Evolutionary conservation across 2,113 vertebrate genomes (phyloP).

Genomic region (Antechinus flavipes): DNA sequence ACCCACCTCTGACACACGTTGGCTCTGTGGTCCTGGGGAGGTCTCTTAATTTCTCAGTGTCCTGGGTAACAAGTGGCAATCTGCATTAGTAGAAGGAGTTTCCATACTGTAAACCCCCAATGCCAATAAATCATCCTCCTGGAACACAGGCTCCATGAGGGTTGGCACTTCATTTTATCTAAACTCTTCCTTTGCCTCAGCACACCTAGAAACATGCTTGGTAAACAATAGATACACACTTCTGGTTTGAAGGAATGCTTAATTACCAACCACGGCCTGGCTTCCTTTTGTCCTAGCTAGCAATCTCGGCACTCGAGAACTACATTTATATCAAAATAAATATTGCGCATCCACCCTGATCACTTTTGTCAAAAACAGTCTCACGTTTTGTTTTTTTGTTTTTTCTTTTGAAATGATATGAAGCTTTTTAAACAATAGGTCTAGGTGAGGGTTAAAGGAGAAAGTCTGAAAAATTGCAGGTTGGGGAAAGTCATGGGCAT

Average conservation of each 20-base stretch:
- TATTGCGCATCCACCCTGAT: constrained; percentile 3
- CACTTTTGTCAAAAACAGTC: not conserved
- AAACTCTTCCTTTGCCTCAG: not conserved
- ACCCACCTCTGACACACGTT: not conserved
- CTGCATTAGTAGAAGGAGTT: not conserved
- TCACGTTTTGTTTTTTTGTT: not conserved
- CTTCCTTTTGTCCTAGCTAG: not conserved
- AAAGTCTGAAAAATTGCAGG: not conserved
- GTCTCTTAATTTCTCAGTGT: not conserved
- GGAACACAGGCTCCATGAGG: not conserved
- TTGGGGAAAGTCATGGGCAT: not conserved
- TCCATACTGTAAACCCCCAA: not conserved
- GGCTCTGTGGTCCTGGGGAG: not conserved
- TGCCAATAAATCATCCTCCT: not conserved
- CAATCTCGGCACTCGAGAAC: not conserved
- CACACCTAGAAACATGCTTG: not conserved
- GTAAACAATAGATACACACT: not conserved
- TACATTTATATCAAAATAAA: constrained; percentile 35
- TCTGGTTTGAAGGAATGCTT: not conserved
- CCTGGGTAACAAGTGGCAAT: not conserved
- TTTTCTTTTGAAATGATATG: not conserved
- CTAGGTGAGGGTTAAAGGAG: constrained; percentile 12
- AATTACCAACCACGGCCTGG: not conserved
- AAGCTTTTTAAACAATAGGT: not conserved
- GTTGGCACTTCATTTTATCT: not conserved